phyloP scores from a whole-genome alignment of 2,888 invertebrate genomes.

The Leptodirus hochenwartii region DNA sequence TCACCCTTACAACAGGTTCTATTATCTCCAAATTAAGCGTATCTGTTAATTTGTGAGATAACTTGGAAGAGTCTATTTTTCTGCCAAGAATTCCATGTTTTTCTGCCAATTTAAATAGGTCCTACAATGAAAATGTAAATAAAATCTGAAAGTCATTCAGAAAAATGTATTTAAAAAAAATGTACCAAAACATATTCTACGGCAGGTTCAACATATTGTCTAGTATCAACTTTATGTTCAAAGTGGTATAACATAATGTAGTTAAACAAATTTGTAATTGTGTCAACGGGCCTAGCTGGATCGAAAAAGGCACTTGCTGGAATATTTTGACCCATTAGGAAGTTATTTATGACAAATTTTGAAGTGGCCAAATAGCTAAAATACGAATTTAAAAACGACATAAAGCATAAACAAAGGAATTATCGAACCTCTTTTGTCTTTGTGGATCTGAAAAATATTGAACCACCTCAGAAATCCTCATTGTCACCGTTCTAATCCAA shows the following conservation, averaged over 20 bases:
- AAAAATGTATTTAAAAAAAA: constrained; percentile 3
- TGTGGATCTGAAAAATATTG: constrained; percentile 57
- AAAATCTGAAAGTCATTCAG: background rate
- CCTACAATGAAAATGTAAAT: constrained; percentile 29
- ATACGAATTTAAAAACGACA: constrained; percentile 4
- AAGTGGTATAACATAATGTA: constrained; percentile 49
- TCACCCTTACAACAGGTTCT: constrained; percentile 64
- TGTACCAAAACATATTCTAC: constrained; percentile 47
- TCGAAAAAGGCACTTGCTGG: constrained; percentile 54
- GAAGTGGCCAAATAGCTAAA: constrained; percentile 47
- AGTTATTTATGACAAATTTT: constrained; percentile 54
- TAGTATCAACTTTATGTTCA: constrained; percentile 50
- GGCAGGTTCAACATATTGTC: constrained; percentile 57
- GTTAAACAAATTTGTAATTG: constrained; percentile 49
- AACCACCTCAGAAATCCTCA: constrained; percentile 55
- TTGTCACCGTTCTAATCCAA: constrained; percentile 62
- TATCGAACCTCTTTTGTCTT: constrained; percentile 47
- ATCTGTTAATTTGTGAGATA: constrained; percentile 59
- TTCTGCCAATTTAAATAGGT: constrained; percentile 51
- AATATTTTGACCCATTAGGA: constrained; percentile 56
- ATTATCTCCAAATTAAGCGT: constrained; percentile 68
- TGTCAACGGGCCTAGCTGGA: constrained; percentile 46
- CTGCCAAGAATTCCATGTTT: constrained; percentile 39
- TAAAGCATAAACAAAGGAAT: constrained; percentile 2
- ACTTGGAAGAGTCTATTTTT: constrained; percentile 45